Base-by-base conservation (phyloP, 1,140 invertebrate genomes). In the Zaprionus capensis region DNA sequence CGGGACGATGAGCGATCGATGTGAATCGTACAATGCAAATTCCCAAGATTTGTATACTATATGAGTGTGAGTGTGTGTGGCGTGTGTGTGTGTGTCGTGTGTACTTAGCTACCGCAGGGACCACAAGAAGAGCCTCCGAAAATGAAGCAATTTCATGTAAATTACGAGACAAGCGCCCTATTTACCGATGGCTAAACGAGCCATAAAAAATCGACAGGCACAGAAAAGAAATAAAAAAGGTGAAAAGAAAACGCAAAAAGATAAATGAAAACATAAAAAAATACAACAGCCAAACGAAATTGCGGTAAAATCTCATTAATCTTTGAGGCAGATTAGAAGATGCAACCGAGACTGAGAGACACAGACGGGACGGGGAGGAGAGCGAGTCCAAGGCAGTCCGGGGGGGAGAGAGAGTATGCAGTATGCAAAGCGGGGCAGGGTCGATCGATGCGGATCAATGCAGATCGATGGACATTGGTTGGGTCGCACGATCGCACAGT, bases 61-160 rank as follows among this genome's bases (percentile, higher is more conserved):
- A n/a, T 34, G 9, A 34, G 31, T 34, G 31, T 11, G n/a, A n/a
- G 31, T 34, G 31, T 3, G 9, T 34, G 24, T 26, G 2, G 3
- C 11, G 31, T 11, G 31, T 34, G 31, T 11, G 31, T 34, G 31
- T 34, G 31, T 34, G 31, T 31, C 31, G 31, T 34, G 31, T 34
- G 20, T 36, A 28, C 31, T 71, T 59, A 67, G 65, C 26, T 17
- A n/a, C 46, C 77, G 49, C 74, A 71, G 62, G 72, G 11, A 38
- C 55, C 41, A 34, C n/a, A 59, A 62, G 11, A 44, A 57, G 69
- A 57, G 69, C 78, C 81, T 71, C 58, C 28, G 74, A 38, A 90
- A 90, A 90, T 90, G 86, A 91, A 90, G 79, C 75, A 90, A 90
- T 90, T 90, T 90, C 85, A 90, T 91, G 86, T 91, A 90, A 90